These are phyloP conservation scores for Diaprepes abbreviatus DNA, from an alignment of 2,888 invertebrate species.

Conservation along the genomic window DNA sequence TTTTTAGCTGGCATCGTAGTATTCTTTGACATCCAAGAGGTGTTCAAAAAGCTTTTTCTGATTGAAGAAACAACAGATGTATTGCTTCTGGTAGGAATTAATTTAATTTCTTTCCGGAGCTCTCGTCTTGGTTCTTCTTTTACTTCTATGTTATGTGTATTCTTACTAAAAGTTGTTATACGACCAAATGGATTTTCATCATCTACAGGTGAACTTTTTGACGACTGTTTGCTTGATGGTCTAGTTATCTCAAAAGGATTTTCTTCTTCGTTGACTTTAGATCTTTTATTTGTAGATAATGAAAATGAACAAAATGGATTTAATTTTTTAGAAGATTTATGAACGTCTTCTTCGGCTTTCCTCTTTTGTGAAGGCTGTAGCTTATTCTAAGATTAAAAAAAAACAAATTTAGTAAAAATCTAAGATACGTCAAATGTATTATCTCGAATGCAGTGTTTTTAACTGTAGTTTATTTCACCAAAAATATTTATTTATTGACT, in stretches of 20 bases:
- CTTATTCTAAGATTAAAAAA: slow-evolving; percentile 16
- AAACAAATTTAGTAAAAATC: too few species aligned
- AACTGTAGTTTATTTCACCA: too few species aligned
- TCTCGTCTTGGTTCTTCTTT: slow-evolving; percentile 8
- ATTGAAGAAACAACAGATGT: neutral
- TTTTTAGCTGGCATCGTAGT: slow-evolving; percentile 20
- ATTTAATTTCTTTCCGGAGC: slow-evolving; percentile 6
- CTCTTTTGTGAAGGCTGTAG: slow-evolving; percentile 30
- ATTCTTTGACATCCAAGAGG: slow-evolving; percentile 51
- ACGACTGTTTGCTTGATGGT: neutral
- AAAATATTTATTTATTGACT: too few species aligned
- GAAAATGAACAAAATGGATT: slow-evolving; percentile 15
- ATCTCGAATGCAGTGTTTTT: too few species aligned
- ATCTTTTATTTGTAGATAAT: slow-evolving; percentile 5
- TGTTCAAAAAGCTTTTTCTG: slow-evolving; percentile 27
- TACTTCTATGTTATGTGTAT: neutral
- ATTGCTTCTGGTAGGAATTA: slow-evolving; percentile 30
- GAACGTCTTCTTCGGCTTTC: slow-evolving; percentile 38
- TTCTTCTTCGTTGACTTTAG: neutral
- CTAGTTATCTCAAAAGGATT: slow-evolving; percentile 33
- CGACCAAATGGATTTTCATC: slow-evolving; percentile 41
- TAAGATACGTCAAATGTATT: too few species aligned
- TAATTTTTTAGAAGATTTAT: slow-evolving; percentile 5
- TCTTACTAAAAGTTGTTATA: slow-evolving; percentile 1
- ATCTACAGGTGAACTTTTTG: neutral